These are phyloP conservation scores for Delichon dasypus DNA, from an alignment of 2,797 vertebrate genomes.

Conservation along the genomic window DNA sequence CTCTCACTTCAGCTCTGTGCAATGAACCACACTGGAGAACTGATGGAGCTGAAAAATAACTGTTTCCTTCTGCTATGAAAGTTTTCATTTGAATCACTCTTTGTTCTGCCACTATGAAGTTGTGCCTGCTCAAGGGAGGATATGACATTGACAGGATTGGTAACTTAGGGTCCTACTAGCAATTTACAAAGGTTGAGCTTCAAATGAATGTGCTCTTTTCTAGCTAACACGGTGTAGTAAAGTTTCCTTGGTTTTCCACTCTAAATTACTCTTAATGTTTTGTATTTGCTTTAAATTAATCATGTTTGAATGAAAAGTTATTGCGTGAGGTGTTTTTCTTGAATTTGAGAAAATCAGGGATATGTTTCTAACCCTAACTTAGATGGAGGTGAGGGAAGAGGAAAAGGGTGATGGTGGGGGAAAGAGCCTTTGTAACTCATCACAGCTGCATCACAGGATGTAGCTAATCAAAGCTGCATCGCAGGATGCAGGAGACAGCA, in stretches of 20 bases:
- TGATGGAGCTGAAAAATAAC: conserved; percentile 1
- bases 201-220: background rate
- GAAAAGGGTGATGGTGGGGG: background rate
- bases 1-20: background rate
- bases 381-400: background rate
- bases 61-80: background rate
- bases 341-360: background rate
- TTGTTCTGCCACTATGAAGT: background rate
- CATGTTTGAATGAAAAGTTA: background rate
- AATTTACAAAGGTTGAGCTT: background rate
- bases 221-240: background rate
- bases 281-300: background rate
- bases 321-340: background rate
- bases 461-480: conserved; percentile 6
- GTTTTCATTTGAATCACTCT: background rate
- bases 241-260: background rate
- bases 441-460: background rate
- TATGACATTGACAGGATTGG: background rate
- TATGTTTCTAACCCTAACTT: background rate
- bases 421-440: background rate
- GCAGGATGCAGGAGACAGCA: background rate
- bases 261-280: background rate
- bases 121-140: background rate
- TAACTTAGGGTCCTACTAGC: background rate
- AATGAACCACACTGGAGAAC: background rate